phyloP scores from a whole-genome alignment of 1,140 invertebrate genomes.

The Eurosta solidaginis region DNA sequence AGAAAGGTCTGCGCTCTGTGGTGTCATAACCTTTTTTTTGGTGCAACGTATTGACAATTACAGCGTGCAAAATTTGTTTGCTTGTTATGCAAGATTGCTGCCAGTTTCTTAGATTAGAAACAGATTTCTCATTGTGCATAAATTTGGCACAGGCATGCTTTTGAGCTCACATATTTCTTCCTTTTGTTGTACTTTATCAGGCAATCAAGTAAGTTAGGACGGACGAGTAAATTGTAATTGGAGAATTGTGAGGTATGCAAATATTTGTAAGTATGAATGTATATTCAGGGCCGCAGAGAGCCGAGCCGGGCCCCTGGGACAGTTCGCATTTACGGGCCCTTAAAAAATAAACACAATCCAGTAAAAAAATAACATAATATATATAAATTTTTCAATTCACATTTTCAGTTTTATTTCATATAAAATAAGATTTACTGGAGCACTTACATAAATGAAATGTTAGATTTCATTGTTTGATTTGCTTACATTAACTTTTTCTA shows the following conservation, averaged over 20 bases:
- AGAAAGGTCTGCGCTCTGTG: neutral
- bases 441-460: too few species aligned
- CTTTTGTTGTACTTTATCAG: neutral
- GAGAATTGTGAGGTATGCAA: neutral
- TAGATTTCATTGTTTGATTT: too few species aligned
- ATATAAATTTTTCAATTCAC: too few species aligned
- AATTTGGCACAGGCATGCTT: neutral
- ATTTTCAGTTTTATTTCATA: too few species aligned
- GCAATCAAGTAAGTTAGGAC: neutral
- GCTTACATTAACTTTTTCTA: too few species aligned
- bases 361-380: too few species aligned
- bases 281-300: too few species aligned
- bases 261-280: neutral
- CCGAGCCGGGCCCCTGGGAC: too few species aligned
- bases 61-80: neutral
- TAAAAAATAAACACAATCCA: too few species aligned
- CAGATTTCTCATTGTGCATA: neutral
- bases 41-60: conserved; percentile 9
- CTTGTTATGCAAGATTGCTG: neutral
- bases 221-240: neutral
- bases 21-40: neutral
- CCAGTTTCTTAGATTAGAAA: neutral
- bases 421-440: too few species aligned
- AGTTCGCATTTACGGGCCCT: too few species aligned
- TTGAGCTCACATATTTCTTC: too few species aligned